Evolutionary conservation across 1,140 invertebrate genomes (phyloP), one percentile per base, ranked within the genome.

Genomic region (Goniozus legneri): DNA sequence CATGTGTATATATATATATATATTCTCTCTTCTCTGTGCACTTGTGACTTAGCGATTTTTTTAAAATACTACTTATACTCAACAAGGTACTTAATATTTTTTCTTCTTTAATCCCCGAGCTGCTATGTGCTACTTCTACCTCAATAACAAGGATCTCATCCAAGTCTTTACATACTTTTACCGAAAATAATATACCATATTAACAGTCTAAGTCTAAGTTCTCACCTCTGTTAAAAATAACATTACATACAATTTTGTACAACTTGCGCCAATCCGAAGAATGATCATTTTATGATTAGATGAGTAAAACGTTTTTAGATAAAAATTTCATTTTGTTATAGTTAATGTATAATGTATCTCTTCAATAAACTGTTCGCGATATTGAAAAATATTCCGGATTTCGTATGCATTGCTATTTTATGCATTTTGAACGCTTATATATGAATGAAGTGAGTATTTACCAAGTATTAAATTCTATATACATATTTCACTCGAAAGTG

Each of bases 31-130:
- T 34, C 7, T 16, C 44, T 39, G 35, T 49, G 44, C 45, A 52
- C 51, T 47, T 54, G 49, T 56, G 52, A 59, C 52, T 65, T 65
- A 63, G 60, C 60, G 56, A 68, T 68, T n/a, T n/a, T n/a, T n/a
- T n/a, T n/a, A n/a, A n/a, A 60, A 48, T 68, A 56, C 64, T 72
- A 68, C 67, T 73, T 74, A 71, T 68, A 69, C 47, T 71, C 69
- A 69, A 74, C 65, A 71, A 73, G 71, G 69, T 74, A 73, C 70
- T 72, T 65, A 60, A 65, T 67, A 67, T 60, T 56, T 56, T 58
- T 47, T 52, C n/a, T n/a, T 44, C 10, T 54, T 30, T 20, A 42
- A 62, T 62, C 58, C 59, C 58, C 60, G 64, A 70, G 60, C 63
- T 68, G 58, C 63, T 70, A 61, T 60, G 54, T 60, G 56, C 68